Conservation (phyloP, 1,140 invertebrate genomes). For the Drosophila leontia region DNA sequence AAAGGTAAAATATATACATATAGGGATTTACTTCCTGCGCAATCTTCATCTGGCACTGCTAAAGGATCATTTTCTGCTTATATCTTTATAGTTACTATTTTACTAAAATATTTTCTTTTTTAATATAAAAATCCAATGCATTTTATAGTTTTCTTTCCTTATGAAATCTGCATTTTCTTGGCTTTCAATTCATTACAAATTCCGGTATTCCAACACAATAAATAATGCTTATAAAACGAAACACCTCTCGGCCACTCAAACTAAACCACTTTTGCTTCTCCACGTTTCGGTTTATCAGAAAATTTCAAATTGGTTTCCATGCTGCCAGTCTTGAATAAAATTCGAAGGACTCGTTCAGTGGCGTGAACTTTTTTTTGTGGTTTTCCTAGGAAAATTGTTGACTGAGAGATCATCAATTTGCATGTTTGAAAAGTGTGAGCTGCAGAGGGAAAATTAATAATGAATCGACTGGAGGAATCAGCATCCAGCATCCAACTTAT, state of each 20-base stretch:
- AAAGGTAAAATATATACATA: neutral
- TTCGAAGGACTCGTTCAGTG: constrained; percentile 9
- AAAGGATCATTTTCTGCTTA: too few species aligned
- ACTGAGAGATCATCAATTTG: constrained; percentile 34
- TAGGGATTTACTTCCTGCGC: neutral
- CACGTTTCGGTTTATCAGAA: constrained; percentile 14
- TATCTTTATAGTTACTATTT: too few species aligned
- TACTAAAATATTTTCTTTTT: too few species aligned
- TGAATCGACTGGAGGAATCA: constrained; percentile 48
- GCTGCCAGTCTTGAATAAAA: constrained; percentile 31
- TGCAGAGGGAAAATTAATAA: constrained; percentile 46
- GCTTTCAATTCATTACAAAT: constrained; percentile 2
- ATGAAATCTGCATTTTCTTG: neutral
- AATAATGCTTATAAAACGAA: constrained; percentile 10
- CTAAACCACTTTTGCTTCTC: constrained; percentile 18
- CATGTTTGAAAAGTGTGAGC: constrained; percentile 41
- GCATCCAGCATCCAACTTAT: constrained; percentile 41
- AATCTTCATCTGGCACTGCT: too few species aligned
- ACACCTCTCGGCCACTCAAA: constrained; percentile 2
- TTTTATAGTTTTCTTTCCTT: neutral
- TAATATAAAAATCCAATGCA: too few species aligned
- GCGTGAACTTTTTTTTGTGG: neutral
- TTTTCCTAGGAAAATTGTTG: constrained; percentile 20
- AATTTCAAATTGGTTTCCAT: constrained; percentile 38
- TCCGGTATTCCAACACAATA: neutral